phyloP scores from a whole-genome alignment of 2,888 invertebrate species.

The Epinotia ramella region DNA sequence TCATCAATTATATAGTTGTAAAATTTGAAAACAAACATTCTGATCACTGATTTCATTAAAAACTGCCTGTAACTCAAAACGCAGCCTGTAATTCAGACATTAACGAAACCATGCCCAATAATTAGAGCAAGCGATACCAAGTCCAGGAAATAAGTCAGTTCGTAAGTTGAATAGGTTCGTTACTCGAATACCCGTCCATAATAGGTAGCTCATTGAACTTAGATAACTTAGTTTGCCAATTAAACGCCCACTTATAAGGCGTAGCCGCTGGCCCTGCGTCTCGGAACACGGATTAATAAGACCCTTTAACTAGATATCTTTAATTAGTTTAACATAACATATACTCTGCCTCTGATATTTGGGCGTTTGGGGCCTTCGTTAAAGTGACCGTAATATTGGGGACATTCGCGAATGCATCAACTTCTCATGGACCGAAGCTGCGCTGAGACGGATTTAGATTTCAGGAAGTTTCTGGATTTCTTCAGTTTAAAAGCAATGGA shows the following conservation, averaged over 20 bases:
- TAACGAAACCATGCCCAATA: slow-evolving; percentile 30
- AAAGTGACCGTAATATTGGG: neutral
- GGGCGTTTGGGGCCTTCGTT: neutral
- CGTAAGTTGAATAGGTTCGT: slow-evolving; percentile 70
- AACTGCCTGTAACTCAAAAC: slow-evolving; percentile 8
- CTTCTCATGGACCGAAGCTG: neutral
- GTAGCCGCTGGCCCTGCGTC: slow-evolving; percentile 19
- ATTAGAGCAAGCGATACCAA: slow-evolving; percentile 37
- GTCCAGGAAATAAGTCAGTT: slow-evolving; percentile 40
- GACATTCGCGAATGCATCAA: slow-evolving; percentile 6
- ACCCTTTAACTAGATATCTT: slow-evolving; percentile 15
- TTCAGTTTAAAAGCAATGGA: neutral
- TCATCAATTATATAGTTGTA: too few relatives aligned
- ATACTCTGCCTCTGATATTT: neutral
- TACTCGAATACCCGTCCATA: slow-evolving; percentile 69
- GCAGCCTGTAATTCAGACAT: slow-evolving; percentile 21
- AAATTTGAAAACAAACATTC: neutral
- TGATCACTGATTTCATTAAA: neutral
- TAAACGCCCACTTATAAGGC: slow-evolving; percentile 68
- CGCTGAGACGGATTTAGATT: neutral
- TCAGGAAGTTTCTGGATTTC: neutral
- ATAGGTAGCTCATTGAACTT: slow-evolving; percentile 65
- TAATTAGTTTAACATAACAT: slow-evolving; percentile 32
- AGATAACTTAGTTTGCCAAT: slow-evolving; percentile 70
- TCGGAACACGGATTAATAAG: slow-evolving; percentile 19